These are phyloP conservation scores for Aplidium turbinatum DNA, from an alignment of 23 tunicate genomes.

Conservation along the genomic window DNA sequence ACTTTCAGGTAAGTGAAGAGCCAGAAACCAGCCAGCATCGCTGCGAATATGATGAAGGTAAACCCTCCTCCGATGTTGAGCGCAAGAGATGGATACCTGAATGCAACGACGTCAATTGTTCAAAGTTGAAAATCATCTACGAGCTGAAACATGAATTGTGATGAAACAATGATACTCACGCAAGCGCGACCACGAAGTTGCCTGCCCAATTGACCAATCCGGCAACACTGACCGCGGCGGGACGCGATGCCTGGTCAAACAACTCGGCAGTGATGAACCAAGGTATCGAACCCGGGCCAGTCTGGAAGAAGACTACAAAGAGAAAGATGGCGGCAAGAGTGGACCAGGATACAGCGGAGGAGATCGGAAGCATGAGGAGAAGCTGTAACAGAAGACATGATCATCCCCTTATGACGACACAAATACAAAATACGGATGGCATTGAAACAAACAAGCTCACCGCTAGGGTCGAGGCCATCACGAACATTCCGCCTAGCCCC, in stretches of 20 bases:
- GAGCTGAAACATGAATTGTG: too few species aligned
- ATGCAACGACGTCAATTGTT: too few species aligned
- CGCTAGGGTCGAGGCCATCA: conserved; percentile 59
- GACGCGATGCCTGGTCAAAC: conserved; percentile 75
- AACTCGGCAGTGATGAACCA: conserved; percentile 97
- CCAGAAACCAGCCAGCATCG: conserved; percentile 64
- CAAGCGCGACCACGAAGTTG: conserved; percentile 77
- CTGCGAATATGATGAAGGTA: conserved; percentile 91
- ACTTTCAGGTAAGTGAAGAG: conserved; percentile 73
- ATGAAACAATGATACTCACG: conserved; percentile 49
- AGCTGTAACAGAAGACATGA: too few species aligned
- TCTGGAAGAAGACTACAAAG: conserved; percentile 93
- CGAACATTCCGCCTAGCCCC: conserved; percentile 92
- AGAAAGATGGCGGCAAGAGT: conserved; percentile 61
- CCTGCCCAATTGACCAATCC: conserved; percentile 90
- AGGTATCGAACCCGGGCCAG: conserved; percentile 97
- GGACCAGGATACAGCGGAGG: conserved; percentile 35
- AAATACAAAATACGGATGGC: background rate
- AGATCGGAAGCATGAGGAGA: conserved; percentile 28
- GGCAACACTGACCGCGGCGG: conserved; percentile 88
- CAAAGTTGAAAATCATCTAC: too few species aligned
- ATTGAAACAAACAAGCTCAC: conserved; percentile 38
- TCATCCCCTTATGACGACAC: too few species aligned
- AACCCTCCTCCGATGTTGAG: conserved; percentile 79
- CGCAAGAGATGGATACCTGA: conserved; percentile 73